Evolutionary conservation across 2,113 vertebrate genomes (phyloP).

Genomic region (Neomonachus schauinslandi): DNA sequence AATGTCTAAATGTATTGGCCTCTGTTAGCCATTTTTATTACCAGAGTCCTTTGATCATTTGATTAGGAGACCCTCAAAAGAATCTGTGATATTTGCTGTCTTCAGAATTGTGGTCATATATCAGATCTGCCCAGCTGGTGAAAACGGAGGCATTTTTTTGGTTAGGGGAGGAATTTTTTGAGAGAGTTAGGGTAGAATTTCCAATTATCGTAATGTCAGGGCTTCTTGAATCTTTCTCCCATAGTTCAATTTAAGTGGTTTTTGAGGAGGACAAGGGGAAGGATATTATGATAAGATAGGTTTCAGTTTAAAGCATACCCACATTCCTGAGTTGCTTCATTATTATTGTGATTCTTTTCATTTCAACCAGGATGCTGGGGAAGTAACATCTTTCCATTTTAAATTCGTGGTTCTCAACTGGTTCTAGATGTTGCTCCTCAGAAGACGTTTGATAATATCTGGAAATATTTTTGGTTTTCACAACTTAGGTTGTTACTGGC

Average conservation of each 20-base stretch:
- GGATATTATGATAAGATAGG: neutral
- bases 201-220: neutral
- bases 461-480: neutral
- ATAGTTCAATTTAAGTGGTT: neutral
- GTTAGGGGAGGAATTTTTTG: neutral
- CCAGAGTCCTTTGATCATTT: conserved; percentile 50
- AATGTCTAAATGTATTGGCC: neutral
- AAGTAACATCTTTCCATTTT: neutral
- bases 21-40: conserved; percentile 47
- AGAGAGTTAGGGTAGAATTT: neutral
- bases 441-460: neutral
- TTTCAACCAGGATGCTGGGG: neutral
- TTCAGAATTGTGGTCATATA: neutral
- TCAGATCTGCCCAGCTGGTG: neutral
- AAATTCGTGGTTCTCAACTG: neutral
- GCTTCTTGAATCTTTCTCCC: neutral
- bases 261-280: conserved; percentile 4
- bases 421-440: neutral
- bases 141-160: conserved; percentile 13
- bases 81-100: neutral
- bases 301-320: neutral
- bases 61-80: neutral
- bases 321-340: neutral
- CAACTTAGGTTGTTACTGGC: neutral
- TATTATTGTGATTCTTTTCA: neutral